Percentiles rank a stretch among this genome's conserved stretches.
Evolutionary conservation across 1,140 invertebrate species (phyloP).

Genomic region (Metaphire vulgaris): DNA sequence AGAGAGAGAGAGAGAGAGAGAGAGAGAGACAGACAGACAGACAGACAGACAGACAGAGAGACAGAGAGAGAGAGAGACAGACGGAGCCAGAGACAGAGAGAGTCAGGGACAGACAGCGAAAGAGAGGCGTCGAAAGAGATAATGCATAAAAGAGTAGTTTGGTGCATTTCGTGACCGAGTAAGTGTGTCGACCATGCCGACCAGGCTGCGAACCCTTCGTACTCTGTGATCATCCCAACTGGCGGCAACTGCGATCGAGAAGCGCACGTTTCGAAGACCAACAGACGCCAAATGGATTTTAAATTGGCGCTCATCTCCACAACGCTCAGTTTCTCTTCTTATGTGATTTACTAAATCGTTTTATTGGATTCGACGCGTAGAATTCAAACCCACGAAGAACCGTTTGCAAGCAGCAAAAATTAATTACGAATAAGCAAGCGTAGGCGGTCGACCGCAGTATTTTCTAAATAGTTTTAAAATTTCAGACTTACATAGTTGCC

Average conservation of each 20-base stretch:
- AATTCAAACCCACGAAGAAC: too few relatives aligned
- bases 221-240: background rate
- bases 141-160: background rate
- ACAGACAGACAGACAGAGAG: conserved; percentile 19
- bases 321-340: background rate
- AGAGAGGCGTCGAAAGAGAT: background rate
- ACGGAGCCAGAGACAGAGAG: conserved; percentile 22
- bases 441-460: too few relatives aligned
- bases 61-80: conserved; percentile 19
- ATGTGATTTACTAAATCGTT: too few relatives aligned
- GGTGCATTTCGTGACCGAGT: background rate
- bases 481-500: too few relatives aligned
- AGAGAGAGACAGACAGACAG: conserved; percentile 10
- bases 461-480: too few relatives aligned
- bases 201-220: too few relatives aligned
- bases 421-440: too few relatives aligned
- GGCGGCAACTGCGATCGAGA: background rate
- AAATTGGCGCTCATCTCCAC: background rate
- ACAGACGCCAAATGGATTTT: background rate
- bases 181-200: background rate
- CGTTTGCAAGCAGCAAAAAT: too few relatives aligned
- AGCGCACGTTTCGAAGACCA: conserved; percentile 3
- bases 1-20: conserved; percentile 12
- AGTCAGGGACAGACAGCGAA: background rate
- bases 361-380: too few relatives aligned